Percentiles rank a stretch among this genome's conserved stretches.
Conservation (phyloP, 1,140 invertebrate genomes). For the Phymorhynchus buccinoides region DNA sequence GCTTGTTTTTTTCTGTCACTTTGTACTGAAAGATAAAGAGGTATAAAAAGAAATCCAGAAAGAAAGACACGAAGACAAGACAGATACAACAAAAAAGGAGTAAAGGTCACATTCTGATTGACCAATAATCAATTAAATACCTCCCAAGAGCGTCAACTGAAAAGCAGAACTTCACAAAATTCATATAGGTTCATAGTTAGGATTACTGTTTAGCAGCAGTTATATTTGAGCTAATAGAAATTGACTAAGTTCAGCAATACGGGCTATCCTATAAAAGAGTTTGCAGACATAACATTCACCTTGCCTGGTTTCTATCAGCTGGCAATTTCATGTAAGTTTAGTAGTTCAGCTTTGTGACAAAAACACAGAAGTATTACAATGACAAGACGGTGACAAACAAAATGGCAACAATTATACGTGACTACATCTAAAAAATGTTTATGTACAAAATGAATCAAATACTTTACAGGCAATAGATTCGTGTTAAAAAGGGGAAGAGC, state of each 20-base stretch:
- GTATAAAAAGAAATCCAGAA: no score
- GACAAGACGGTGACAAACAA: conserved; percentile 4
- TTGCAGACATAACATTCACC: neutral
- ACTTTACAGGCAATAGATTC: conserved; percentile 37
- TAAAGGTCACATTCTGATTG: no score
- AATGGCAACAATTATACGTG: neutral
- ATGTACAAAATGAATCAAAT: conserved; percentile 39
- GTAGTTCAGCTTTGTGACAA: neutral
- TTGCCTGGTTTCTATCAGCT: neutral
- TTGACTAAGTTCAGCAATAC: neutral
- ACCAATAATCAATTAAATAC: no score
- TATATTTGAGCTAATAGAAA: neutral
- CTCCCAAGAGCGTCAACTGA: no score
- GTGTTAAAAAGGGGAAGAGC: conserved; percentile 42
- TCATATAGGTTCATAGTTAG: conserved; percentile 23
- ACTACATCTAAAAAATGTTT: neutral
- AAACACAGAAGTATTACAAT: neutral
- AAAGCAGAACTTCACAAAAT: neutral
- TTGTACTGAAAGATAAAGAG: no score
- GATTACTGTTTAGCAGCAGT: conserved; percentile 36
- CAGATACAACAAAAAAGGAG: no score
- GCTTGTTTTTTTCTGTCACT: no score
- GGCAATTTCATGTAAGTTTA: conserved; percentile 24
- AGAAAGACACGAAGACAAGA: no score
- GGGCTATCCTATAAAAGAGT: neutral